A percentile compares a stretch with the other conserved stretches of the same genome.
Conservation (phyloP, 2,113 vertebrate species). For the Pao palembangensis region DNA sequence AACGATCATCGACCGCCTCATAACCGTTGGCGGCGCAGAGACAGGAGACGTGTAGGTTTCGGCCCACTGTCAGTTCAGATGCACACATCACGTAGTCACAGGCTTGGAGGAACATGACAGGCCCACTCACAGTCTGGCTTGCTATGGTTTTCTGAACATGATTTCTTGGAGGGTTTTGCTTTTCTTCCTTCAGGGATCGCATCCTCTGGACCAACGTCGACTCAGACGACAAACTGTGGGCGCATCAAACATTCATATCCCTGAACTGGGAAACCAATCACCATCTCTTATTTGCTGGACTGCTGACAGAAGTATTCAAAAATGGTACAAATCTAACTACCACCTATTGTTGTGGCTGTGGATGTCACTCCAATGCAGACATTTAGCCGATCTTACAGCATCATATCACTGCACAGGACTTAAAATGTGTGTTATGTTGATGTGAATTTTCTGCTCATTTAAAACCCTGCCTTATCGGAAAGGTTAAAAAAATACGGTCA, state of each 20-base stretch:
- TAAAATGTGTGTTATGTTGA: slow-evolving; percentile 1
- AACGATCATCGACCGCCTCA: slow-evolving; percentile 9
- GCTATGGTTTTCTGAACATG: slow-evolving; percentile 44
- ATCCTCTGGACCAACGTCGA: slow-evolving; percentile 17
- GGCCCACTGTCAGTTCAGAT: slow-evolving; percentile 60
- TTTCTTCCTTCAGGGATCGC: slow-evolving; percentile 39
- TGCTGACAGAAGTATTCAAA: background rate
- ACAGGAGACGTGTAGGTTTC: slow-evolving; percentile 43
- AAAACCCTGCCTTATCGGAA: slow-evolving; percentile 25
- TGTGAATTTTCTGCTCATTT: slow-evolving; percentile 4
- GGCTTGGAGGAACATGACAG: slow-evolving; percentile 53
- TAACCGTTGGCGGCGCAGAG: slow-evolving; percentile 21
- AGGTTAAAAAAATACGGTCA: slow-evolving; percentile 55
- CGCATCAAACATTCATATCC: background rate
- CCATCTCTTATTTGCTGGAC: background rate
- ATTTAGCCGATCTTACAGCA: too few species aligned
- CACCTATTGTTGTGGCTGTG: too few species aligned
- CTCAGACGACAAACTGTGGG: background rate
- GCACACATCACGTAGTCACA: slow-evolving; percentile 47
- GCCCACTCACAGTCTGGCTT: slow-evolving; percentile 42
- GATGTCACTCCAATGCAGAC: too few species aligned
- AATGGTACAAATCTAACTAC: slow-evolving; percentile 1
- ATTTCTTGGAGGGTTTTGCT: slow-evolving; percentile 44
- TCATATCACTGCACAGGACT: too few species aligned
- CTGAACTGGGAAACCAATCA: background rate